Evolutionary conservation across 2,113 vertebrate species (phyloP), one percentile per base, ranked within the genome.

Genomic region (Vicugna pacos): DNA sequence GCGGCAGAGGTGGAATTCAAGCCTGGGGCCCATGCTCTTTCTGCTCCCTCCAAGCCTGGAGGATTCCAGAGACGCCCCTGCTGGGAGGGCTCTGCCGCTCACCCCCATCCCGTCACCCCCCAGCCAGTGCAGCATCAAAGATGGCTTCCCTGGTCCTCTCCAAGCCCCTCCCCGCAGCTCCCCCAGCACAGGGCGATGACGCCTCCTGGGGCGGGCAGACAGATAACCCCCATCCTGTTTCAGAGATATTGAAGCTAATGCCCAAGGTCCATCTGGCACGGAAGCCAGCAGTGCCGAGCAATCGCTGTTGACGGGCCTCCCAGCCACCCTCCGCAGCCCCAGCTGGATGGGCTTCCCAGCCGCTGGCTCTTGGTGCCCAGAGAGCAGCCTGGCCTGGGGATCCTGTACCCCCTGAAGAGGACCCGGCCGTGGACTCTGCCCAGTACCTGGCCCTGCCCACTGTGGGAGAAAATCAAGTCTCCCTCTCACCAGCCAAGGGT

Each of bases 341-440:
- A 11, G 69, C 20, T 62, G 24, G 17, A 54, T 28, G 56, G n/a
- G 15, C 73, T 3, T 32, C 87, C 84, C 3, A 5, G 0, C 0
- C 22, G 58, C 32, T 38, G 16, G 28, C 48, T 54, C 60, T 14
- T 12, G 6, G 22, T 9, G 26, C 20, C 10, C 69, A 20, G 15
- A 65, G 48, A 38, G 32, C 62, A 50, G 42, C 2, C 3, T 22
- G 75, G 69, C 19, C 80, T 42, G 35, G 38, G 38, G 38, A 4
- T 42, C 38, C n/a, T 1, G 42, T 46, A 52, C 80, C 50, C 35
- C 83, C 46, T 12, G 50, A 38, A 48, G 30, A 94, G 82, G 76
- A 5, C 7, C 0, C 1, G 48, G 30, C 58, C 3, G 26, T 35
- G 62, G 52, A 6, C 12, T 0, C 6, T 10, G 32, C 38, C 64